Evolutionary conservation across 2,113 vertebrate species (phyloP).

Genomic region (Equus quagga): DNA sequence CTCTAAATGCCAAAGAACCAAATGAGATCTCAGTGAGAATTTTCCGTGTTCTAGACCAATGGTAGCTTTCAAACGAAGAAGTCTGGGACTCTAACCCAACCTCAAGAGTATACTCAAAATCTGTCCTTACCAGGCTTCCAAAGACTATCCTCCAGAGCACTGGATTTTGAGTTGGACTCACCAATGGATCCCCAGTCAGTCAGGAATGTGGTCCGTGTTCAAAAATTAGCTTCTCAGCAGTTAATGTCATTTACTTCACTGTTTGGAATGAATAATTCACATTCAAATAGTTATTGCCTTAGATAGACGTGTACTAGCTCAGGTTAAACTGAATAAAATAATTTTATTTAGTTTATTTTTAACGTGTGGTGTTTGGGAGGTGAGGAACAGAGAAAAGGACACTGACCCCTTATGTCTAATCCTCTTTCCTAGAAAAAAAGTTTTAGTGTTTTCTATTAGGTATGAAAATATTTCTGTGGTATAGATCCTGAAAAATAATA

Average conservation of each 20-base stretch:
- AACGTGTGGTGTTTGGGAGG: background rate
- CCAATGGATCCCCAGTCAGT: background rate
- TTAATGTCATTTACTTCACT: background rate
- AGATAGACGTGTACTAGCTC: background rate
- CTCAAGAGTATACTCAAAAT: background rate
- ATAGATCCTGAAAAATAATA: background rate
- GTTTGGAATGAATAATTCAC: background rate
- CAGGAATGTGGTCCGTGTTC: background rate
- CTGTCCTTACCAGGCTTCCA: background rate
- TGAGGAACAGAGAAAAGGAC: background rate
- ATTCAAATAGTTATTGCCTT: background rate
- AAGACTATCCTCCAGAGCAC: background rate
- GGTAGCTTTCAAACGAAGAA: background rate
- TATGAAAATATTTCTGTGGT: background rate
- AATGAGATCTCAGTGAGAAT: background rate
- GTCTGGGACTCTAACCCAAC: background rate
- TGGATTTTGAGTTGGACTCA: background rate
- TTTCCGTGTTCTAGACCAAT: background rate
- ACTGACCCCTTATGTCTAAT: background rate
- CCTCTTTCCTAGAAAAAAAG: background rate
- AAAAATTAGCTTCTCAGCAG: background rate
- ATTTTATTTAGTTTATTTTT: background rate
- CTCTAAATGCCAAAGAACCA: background rate
- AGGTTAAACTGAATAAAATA: background rate
- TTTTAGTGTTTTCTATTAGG: background rate